A percentile compares a stretch with the other conserved stretches of the same genome.
These are phyloP conservation scores for Clanis bilineata DNA, from an alignment of 2,888 invertebrate genomes.

Conservation along the genomic window DNA sequence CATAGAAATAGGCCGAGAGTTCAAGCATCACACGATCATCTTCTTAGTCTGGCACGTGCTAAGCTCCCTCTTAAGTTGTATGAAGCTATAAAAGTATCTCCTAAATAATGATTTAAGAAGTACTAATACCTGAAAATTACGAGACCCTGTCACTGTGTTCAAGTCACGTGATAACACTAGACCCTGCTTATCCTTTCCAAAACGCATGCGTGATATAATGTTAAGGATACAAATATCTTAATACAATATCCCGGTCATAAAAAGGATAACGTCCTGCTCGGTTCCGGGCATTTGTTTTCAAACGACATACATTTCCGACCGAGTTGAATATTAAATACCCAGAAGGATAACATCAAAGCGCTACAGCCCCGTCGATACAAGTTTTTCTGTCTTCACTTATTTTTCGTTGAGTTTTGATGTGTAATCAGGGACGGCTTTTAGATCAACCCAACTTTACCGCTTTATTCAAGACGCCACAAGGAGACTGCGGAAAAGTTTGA, in stretches of 20 bases:
- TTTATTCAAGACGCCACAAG: slow-evolving; percentile 33
- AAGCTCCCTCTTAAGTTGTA: no score
- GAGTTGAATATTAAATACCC: slow-evolving; percentile 8
- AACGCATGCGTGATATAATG: no score
- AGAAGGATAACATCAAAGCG: slow-evolving; percentile 35
- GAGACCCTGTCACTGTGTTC: no score
- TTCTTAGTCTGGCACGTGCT: no score
- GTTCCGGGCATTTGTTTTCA: neutral
- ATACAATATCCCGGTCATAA: neutral
- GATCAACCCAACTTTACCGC: slow-evolving; percentile 43
- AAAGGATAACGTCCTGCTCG: neutral
- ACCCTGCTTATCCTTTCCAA: no score
- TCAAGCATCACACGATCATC: no score
- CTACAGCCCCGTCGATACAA: slow-evolving; percentile 39
- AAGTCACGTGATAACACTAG: no score
- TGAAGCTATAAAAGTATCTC: no score
- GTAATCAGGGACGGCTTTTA: slow-evolving; percentile 44
- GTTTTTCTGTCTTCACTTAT: slow-evolving; percentile 39
- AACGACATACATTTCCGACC: neutral
- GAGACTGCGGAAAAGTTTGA: slow-evolving; percentile 32
- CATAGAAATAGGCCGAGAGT: no score
- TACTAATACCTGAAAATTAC: no score
- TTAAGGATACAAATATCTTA: no score
- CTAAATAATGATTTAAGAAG: no score
- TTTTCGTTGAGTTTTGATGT: slow-evolving; percentile 41